Base-by-base conservation (phyloP, 2,797 vertebrate genomes). In the Enteromius viviparus region DNA sequence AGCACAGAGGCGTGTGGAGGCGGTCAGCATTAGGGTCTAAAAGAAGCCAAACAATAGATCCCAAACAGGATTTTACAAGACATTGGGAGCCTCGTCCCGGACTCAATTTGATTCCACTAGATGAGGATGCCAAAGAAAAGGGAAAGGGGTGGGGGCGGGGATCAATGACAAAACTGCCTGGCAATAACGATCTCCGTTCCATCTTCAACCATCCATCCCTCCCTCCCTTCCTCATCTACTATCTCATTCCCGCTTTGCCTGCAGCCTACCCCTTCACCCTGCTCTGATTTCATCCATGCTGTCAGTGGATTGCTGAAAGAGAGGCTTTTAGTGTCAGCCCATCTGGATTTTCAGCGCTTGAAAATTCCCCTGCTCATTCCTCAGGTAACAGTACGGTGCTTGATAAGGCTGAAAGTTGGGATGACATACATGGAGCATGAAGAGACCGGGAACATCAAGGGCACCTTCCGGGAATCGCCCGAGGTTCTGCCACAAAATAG, bases 301-400 rank as follows among this genome's bases (percentile, higher is more conserved):
- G 88, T 91, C 87, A 21, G 83, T 80, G 85, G 87, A 89, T 88
- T 85, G 17, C 84, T 89, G 84, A 84, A 85, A 83, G 53, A 86
- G 81, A 88, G 84, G 84, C 90, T 90, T 89, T 89, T 92, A 89
- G 88, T 87, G 86, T 89, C 71, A 32, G 89, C 40, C 89, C 75
- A 64, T 84, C 87, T 84, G 64, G 84, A 82, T 84, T 86, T 86
- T 86, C 82, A 81, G 47, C 71, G 68, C 80, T 78, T 70, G 65
- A 84, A 88, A 87, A 88, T 80, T 81, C 76, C 87, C 89, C 83
- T 72, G 80, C 77, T 37, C 89, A 90, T 81, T 87, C 89, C 87
- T 91, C 86, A 86, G 83, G 82, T 90, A 88, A 89, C 89, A 88
- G 85, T 7, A 84, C 82, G 88, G 86, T 79, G 75, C 68, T 47